A percentile compares a stretch with the other conserved stretches of the same genome.
These are phyloP conservation scores for Trachemys scripta DNA, from an alignment of 2,113 vertebrate species.

Conservation along the genomic window DNA sequence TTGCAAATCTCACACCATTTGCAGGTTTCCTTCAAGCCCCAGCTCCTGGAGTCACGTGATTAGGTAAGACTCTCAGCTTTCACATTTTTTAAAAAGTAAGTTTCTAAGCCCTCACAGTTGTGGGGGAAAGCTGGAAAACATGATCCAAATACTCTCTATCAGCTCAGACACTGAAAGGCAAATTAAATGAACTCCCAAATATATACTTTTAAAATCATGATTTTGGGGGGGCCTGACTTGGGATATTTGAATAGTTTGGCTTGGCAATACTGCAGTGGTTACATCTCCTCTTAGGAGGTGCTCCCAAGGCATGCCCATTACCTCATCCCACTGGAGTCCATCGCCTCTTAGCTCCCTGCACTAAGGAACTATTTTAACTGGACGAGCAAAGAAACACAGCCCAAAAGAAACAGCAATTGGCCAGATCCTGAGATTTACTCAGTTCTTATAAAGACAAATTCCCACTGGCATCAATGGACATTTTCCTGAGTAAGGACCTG, in stretches of 20 bases:
- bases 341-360: not conserved
- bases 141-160: not conserved
- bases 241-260: not conserved
- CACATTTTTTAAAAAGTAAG: not conserved
- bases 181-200: not conserved
- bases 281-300: not conserved
- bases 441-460: not conserved
- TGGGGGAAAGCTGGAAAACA: not conserved
- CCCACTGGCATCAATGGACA: not conserved
- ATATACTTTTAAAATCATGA: not conserved
- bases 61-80: not conserved
- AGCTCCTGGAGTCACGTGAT: not conserved
- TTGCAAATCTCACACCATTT: not conserved
- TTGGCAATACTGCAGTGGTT: not conserved
- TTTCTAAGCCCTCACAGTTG: not conserved
- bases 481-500: not conserved
- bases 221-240: not conserved
- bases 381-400: not conserved
- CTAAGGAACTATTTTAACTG: not conserved
- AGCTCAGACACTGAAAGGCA: not conserved
- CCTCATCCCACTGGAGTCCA: not conserved
- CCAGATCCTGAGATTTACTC: not conserved
- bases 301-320: not conserved
- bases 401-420: not conserved
- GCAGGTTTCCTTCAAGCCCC: not conserved